Evolutionary conservation across 2,113 vertebrate genomes (phyloP), one percentile per base, ranked within the genome.

Genomic region (Galemys pyrenaicus): DNA sequence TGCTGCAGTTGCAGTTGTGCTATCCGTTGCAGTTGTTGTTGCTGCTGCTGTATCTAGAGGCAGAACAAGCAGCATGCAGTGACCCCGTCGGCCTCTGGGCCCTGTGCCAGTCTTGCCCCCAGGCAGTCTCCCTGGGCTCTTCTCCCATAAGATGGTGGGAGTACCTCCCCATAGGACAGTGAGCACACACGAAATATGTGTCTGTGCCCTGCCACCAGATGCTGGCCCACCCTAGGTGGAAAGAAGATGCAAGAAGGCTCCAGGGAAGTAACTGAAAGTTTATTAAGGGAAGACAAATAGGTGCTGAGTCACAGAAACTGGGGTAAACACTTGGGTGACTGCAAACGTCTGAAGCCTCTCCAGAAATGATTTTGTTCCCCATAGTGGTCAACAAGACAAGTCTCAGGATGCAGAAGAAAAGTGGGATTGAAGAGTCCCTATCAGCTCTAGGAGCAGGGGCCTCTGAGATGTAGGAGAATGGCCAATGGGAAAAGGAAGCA

Each of bases 1-100:
- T 94, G 98, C 91, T 98, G 99, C 85, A 98, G 98, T 77, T 99
- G 99, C 44, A 99, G 98, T 73, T 99, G 99, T 62, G 98, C 98
- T 94, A 98, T 98, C 39, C 98, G 81, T 96, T 98, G 98, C 0
- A 98, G 96, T 7, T 98, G 98, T 3, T 98, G 98, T 32, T 98
- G 98, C 88, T 98, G 98, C 96, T 98, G 98, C 92, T 98, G 98
- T 77, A 98, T 98, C 39, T 97, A 44, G 6, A 9, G 67, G 70
- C 7, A 95, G 64, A 81, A 81, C 2, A 82, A 65, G 39, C 1
- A 64, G 13, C 8, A 41, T 30, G 30, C 0, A 0, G 15, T 92
- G 58, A 85, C 5, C n/a, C 12, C n/a, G 10, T n/a, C 0, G 3
- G 32, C 13, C 60, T 26, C 60, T 22, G 58, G 51, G 26, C n/a